Base-by-base conservation (phyloP, 2,888 invertebrate genomes). In the Agrotis exclamationis region DNA sequence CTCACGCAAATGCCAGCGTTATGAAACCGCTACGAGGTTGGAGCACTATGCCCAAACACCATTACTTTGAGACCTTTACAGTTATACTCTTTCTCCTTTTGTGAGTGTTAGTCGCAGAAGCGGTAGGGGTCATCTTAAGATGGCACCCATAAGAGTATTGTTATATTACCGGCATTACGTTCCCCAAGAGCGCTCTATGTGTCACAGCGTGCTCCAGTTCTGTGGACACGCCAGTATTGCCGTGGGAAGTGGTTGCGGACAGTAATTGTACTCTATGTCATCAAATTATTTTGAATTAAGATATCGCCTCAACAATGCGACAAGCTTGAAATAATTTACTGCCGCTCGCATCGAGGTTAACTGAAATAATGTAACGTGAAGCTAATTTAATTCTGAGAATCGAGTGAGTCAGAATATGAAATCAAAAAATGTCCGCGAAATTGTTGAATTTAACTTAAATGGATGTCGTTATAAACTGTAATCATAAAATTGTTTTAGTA, bases 211-310 rank as follows among this genome's bases (percentile, higher is more conserved):
- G 94, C 91, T 94, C 94, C 84, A 94, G 91, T 93, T 94, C 91
- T 86, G 90, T 89, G 86, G 87, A 88, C 90, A 89, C 88, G 85
- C 79, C 85, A 86, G 86, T 86, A 88, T 89, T 81, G 76, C 79
- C 94, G 94, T 94, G 94, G 93, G 94, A 94, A 94, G 92, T 91
- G 89, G 89, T 91, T 90, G 91, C 87, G 84, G 85, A 87, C 89
- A 87, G 88, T 91, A 91, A 91, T 91, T 85, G 83, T 83, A 80
- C 74, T 84, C 64, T 58, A 78, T 74, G 82, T 69, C 84, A 79
- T 85, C 78, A 82, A 79, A 82, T 77, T 84, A 76, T 85, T 84
- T 73, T 73, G 76, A 83, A 83, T 84, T 80, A 83, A 84, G 80
- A 84, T 84, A 83, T 83, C 73, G 72, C 70, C 60, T 85, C 85